Base-by-base conservation (phyloP, 2,113 vertebrate genomes). In the Ammodytes dubius region DNA sequence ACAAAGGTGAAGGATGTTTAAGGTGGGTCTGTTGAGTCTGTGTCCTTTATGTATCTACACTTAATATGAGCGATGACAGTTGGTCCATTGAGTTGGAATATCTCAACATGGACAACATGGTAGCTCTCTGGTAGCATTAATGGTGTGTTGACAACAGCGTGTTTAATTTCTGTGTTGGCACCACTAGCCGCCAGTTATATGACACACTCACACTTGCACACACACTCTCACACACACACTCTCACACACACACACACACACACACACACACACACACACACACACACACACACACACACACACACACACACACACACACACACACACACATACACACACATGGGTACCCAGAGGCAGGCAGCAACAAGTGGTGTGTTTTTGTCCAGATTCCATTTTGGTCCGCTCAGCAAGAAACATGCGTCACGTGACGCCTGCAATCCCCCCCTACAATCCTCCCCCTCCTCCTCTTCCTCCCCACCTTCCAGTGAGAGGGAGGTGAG, bases 331-430 rank as follows among this genome's bases (percentile, higher is more conserved):
- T 2, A 27, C 27, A 27, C 27, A 27, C 27, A 27, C 27, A 27
- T 27, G 27, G 53, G 52, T 72, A 77, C 75, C 56, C 61, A 81
- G 66, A 77, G 74, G 89, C 93, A 94, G 91, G 92, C 93, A 79
- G 91, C 94, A 95, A 95, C 94, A 94, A 95, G 94, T 94, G 94
- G 86, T 87, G 76, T 92, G 90, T 94, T 95, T 93, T 92, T 90
- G 89, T 91, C 88, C 89, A 89, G 94, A 95, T 93, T 95, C 93
- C 94, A 94, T 93, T 95, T 94, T 87, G 91, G 91, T 89, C 93
- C 65, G 88, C 91, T 90, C 92, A 93, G 90, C 93, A 75, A 94
- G 92, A 92, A 93, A 87, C 94, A 80, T 57, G 60, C 4, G 91
- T 95, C 95, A 96, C 91, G 92, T 96, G 95, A 95, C 37, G 83